Evolutionary conservation across 2,113 vertebrate genomes (phyloP).

Genomic region (Nibea coibor): DNA sequence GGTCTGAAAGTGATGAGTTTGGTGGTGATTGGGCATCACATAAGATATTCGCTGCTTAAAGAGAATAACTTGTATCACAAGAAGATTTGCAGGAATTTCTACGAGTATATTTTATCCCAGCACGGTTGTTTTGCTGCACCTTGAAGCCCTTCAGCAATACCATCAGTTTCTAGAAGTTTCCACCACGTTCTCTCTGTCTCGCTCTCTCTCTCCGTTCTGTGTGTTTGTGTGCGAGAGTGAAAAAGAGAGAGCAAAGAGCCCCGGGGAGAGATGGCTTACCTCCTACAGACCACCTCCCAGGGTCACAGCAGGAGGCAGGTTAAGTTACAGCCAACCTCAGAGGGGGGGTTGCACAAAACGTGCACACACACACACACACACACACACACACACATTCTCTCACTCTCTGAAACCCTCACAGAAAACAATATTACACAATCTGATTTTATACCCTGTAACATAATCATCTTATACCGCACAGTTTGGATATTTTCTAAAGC

Average conservation of each 20-base stretch:
- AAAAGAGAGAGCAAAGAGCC: conserved; percentile 62
- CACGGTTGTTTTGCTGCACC: background rate
- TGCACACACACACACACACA: conserved; percentile 22
- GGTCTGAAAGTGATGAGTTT: background rate
- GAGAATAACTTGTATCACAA: background rate
- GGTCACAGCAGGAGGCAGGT: conserved; percentile 78
- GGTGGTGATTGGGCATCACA: too few species aligned
- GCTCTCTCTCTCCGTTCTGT: background rate
- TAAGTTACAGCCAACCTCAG: conserved; percentile 77
- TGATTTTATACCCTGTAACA: conserved; percentile 31
- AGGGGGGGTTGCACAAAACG: conserved; percentile 54
- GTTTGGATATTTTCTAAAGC: conserved; percentile 13
- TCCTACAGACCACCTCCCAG: conserved; percentile 81
- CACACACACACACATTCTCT: conserved; percentile 30
- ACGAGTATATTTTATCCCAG: background rate
- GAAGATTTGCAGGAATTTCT: background rate
- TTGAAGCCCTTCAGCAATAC: background rate
- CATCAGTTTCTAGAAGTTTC: background rate
- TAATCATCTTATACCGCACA: conserved; percentile 32
- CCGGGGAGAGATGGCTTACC: conserved; percentile 71
- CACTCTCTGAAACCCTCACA: conserved; percentile 15
- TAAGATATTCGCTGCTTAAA: background rate
- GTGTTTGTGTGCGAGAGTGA: conserved; percentile 41
- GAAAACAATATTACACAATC: conserved; percentile 55
- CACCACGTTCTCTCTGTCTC: background rate